phyloP scores from a whole-genome alignment of 1,140 invertebrate genomes.

The Drosophila eugracilis region DNA sequence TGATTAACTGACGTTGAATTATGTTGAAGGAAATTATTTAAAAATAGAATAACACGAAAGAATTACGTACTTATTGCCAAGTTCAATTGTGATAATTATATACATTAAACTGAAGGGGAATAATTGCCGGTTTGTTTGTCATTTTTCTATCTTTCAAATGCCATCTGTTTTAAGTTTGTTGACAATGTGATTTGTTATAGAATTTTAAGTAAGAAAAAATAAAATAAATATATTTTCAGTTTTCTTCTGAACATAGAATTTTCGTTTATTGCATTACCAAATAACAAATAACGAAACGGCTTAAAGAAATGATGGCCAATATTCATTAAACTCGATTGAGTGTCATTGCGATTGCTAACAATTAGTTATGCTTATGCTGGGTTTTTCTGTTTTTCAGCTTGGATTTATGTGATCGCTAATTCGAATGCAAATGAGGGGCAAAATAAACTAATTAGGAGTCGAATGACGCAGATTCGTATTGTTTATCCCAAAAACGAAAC shows the following conservation, averaged over 20 bases:
- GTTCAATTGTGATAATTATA: background rate
- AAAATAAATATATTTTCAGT: background rate
- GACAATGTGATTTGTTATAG: conserved; percentile 1
- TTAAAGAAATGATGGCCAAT: background rate
- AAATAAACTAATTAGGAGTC: conserved; percentile 48
- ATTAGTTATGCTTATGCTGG: conserved; percentile 42
- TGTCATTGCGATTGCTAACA: conserved; percentile 2
- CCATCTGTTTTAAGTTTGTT: conserved; percentile 1
- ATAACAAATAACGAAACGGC: background rate
- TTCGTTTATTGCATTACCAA: background rate
- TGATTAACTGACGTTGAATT: background rate
- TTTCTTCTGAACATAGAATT: no score
- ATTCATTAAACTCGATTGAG: background rate
- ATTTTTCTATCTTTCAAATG: background rate
- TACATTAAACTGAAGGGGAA: background rate
- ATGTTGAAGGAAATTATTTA: background rate
- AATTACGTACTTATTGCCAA: background rate
- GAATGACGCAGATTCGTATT: conserved; percentile 43
- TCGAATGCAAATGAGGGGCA: conserved; percentile 20
- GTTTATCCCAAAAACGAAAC: conserved; percentile 50
- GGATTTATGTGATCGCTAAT: conserved; percentile 39
- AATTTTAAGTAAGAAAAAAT: background rate
- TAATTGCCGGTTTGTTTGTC: conserved; percentile 3
- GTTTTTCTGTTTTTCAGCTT: conserved; percentile 37
- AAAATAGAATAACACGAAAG: background rate